phyloP scores from a whole-genome alignment of 2,113 vertebrate species.

The Orycteropus afer region DNA sequence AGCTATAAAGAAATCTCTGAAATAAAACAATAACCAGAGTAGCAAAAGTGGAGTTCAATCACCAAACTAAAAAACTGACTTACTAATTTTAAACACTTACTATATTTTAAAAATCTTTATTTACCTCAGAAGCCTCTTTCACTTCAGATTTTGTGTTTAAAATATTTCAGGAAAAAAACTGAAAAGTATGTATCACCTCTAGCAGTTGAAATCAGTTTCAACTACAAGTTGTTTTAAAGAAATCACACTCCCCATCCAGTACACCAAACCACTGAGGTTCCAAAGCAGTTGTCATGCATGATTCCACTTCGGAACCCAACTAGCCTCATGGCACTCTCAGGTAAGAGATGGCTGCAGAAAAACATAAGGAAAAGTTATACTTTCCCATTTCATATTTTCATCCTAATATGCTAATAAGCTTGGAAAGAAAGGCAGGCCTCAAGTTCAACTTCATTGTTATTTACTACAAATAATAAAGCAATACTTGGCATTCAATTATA shows the following conservation, averaged over 20 bases:
- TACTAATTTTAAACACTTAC: slow-evolving; percentile 54
- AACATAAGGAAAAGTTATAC: neutral
- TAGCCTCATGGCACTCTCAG: neutral
- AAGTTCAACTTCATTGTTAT: neutral
- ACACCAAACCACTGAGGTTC: slow-evolving; percentile 69
- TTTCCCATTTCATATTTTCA: neutral
- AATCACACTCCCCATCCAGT: slow-evolving; percentile 56
- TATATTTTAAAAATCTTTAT: slow-evolving; percentile 39
- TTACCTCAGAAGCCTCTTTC: slow-evolving; percentile 30
- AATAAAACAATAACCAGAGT: slow-evolving; percentile 29
- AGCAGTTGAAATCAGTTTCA: slow-evolving; percentile 77
- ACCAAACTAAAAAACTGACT: neutral
- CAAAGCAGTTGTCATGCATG: slow-evolving; percentile 72
- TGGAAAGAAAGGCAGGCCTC: neutral
- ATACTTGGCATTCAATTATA: neutral
- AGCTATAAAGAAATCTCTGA: slow-evolving; percentile 23
- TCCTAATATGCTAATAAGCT: neutral
- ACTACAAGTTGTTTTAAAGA: slow-evolving; percentile 61
- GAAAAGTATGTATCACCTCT: slow-evolving; percentile 10
- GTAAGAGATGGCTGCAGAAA: slow-evolving; percentile 30
- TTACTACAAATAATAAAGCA: neutral
- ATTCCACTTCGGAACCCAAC: slow-evolving; percentile 64
- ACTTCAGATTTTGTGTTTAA: slow-evolving; percentile 32
- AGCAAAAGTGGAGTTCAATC: slow-evolving; percentile 44
- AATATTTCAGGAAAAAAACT: slow-evolving; percentile 40